Evolutionary conservation across 2,113 vertebrate genomes (phyloP), one percentile per base, ranked within the genome.

Genomic region (Pteronura brasiliensis): DNA sequence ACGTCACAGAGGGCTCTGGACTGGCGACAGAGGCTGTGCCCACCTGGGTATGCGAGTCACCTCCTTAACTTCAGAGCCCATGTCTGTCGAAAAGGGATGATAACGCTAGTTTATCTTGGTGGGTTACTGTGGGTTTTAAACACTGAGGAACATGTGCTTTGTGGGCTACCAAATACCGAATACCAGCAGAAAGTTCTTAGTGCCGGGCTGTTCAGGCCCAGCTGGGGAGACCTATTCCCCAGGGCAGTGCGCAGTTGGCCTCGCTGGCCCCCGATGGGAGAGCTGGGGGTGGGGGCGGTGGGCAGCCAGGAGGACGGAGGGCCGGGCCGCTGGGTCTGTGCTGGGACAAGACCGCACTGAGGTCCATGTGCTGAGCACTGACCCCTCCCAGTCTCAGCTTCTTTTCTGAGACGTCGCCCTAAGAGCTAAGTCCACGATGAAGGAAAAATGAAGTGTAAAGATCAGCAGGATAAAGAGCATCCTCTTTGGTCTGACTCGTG

Each of bases 271-370:
- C 23, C 29, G 1, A 0, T 3, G 25, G 65, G 39, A 17, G 36
- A 9, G n/a, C 3, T 21, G 55, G 55, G 6, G 20, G 55, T 21
- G 55, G 20, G 55, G 36, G 36, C 3, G 39, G 52, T 18, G 34
- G 29, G 7, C 13, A 8, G 1, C 8, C 8, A 3, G 5, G 20
- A 5, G 21, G 55, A 6, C 9, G 1, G 4, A 21, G 67, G 67
- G 11, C n/a, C 15, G 2, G 3, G 86, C 47, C 0, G 1, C 15
- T 34, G 34, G 47, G 31, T 27, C 31, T 27, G 18, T 34, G 9
- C 52, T 25, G 3, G 3, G 52, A n/a, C 25, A 1, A 34, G 80
- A 2, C 57, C 7, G 2, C 1, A 13, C 14, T 0, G 12, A 3
- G 12, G 29, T 6, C 61, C 61, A 3, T 31, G 1, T 3, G 14